Base-by-base conservation (phyloP, 2,888 invertebrate genomes). In the Eilema caniola region DNA sequence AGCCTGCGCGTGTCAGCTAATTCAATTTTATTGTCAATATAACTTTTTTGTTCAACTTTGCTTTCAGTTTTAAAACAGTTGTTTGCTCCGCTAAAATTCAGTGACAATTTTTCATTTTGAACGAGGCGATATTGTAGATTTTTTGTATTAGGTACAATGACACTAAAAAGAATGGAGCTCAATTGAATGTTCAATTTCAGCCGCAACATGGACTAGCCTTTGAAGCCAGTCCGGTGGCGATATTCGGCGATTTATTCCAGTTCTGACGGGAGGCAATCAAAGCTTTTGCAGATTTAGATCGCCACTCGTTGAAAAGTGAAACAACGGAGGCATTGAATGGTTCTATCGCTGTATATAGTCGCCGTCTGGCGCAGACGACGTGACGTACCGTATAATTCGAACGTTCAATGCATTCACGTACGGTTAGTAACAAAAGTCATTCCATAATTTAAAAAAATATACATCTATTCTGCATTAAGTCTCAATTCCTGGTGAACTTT, bases 201-300 rank as follows among this genome's bases (percentile, higher is more conserved):
- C 77, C 74, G 84, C 76, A 82, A 84, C 85, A 84, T 82, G 79
- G 83, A 84, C 83, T 79, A 80, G 83, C 86, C 86, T 91, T 91
- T 92, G 89, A 88, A 86, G 81, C 76, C 71, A 79, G 80, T 71
- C 78, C 77, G 82, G 85, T 86, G 80, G 85, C 79, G 83, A 82
- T 85, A 84, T 85, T 79, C 78, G 78, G 70, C 84, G 88, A 89
- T 88, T 89, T 85, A 86, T 89, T 88, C 83, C 83, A 83, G 83
- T 83, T 82, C 85, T 84, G 87, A 86, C 85, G 89, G 85, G 82
- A 88, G 87, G 88, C 91, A 93, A 92, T 92, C 90, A 91, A 89
- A 88, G 88, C 86, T 88, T 91, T 92, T 92, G 89, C 88, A 89
- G 92, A 91, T 92, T 90, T 88, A 86, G 87, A 89, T 85, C 85